phyloP scores from a whole-genome alignment of 2,888 invertebrate genomes.

The Koerneria pararmatus region DNA sequence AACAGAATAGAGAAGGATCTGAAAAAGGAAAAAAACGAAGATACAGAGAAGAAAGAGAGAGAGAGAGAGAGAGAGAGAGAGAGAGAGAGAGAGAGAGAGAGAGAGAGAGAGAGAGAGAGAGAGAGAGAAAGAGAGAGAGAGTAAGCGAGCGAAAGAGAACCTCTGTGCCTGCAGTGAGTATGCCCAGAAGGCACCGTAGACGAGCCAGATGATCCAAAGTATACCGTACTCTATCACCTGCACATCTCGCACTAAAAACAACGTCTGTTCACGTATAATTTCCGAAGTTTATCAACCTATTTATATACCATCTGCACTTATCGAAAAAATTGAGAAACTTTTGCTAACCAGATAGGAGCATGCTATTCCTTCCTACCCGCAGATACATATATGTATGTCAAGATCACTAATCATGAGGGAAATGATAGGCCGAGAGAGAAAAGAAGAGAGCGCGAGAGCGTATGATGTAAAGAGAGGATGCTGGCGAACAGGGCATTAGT shows the following conservation, averaged over 20 bases:
- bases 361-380: too few relatives aligned
- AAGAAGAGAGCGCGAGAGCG: not conserved
- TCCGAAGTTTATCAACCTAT: conserved; percentile 20
- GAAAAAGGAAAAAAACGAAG: conserved; percentile 1
- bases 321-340: too few relatives aligned
- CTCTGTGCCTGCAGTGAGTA: conserved; percentile 25
- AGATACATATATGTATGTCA: too few relatives aligned
- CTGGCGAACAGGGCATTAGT: too few relatives aligned
- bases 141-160: too few relatives aligned
- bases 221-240: conserved; percentile 35
- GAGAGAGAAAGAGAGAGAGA: conserved; percentile 5
- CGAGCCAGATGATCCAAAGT: conserved; percentile 30
- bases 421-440: too few relatives aligned
- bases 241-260: conserved; percentile 23
- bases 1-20: conserved; percentile 2
- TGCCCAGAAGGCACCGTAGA: conserved; percentile 34
- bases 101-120: too few relatives aligned
- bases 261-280: conserved; percentile 24
- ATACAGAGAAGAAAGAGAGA: conserved; percentile 8
- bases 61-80: conserved; percentile 9
- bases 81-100: too few relatives aligned
- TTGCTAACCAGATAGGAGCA: too few relatives aligned
- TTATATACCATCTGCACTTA: too few relatives aligned
- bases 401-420: too few relatives aligned
- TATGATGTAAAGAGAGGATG: too few relatives aligned